These are phyloP conservation scores for Capricornis sumatraensis DNA, from an alignment of 2,113 vertebrate genomes.

Conservation along the genomic window DNA sequence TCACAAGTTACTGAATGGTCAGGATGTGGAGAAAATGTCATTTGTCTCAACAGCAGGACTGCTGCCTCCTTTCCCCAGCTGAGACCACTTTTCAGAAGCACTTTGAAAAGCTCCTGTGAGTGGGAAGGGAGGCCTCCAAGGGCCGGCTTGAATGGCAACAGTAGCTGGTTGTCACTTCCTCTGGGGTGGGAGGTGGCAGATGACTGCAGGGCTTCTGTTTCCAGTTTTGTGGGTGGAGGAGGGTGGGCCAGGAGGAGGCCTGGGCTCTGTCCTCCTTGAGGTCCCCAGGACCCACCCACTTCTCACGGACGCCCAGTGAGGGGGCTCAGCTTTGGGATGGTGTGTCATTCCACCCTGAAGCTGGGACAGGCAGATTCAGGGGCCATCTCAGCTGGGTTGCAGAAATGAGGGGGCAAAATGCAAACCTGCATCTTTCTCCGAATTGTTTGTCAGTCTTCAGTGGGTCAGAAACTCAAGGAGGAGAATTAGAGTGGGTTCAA, in stretches of 20 bases:
- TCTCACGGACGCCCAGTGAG: neutral
- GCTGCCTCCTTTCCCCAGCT: neutral
- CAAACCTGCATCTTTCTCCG: neutral
- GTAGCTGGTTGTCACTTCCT: neutral
- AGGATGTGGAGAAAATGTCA: neutral
- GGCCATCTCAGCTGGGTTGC: neutral
- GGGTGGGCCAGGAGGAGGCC: neutral
- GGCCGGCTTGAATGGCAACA: neutral
- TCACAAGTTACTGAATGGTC: neutral
- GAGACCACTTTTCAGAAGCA: neutral
- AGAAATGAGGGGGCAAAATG: neutral
- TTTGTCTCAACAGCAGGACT: neutral
- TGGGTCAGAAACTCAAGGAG: neutral
- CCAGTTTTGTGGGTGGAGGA: too few species aligned
- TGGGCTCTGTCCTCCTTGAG: neutral
- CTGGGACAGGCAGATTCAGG: neutral
- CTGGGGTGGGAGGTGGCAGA: neutral
- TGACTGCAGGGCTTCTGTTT: neutral
- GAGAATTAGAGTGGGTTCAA: accelerated
- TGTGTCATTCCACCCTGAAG: neutral
- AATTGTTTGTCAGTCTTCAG: accelerated
- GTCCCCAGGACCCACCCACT: neutral
- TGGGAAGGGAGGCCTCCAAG: neutral
- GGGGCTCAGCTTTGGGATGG: neutral
- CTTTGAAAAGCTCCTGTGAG: neutral